phyloP scores from a whole-genome alignment of 2,888 invertebrate species.

The Hirtodrosophila alboralis region DNA sequence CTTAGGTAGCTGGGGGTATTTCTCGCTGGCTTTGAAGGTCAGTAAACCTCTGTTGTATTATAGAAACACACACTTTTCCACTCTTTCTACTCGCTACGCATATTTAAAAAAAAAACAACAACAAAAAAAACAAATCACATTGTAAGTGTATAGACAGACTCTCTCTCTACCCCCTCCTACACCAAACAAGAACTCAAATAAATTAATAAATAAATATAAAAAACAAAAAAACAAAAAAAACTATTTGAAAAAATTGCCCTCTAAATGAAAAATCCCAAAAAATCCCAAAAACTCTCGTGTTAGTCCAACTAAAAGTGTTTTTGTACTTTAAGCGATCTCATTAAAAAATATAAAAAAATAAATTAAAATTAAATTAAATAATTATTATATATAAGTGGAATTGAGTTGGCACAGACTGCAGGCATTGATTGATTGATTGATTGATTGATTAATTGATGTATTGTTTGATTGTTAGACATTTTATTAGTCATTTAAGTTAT shows the following conservation, averaged over 20 bases:
- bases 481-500: slow-evolving; percentile 57
- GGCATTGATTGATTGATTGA: slow-evolving; percentile 50
- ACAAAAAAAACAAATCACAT: slow-evolving; percentile 44
- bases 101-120: too few species aligned
- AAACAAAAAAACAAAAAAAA: background rate
- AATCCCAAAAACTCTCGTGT: slow-evolving; percentile 67
- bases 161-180: background rate
- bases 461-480: slow-evolving; percentile 70
- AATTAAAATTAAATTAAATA: slow-evolving; percentile 47
- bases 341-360: slow-evolving; percentile 48
- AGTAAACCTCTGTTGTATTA: slow-evolving; percentile 75
- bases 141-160: slow-evolving; percentile 71
- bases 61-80: slow-evolving; percentile 74
- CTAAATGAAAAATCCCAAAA: slow-evolving; percentile 11
- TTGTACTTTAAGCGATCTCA: slow-evolving; percentile 77
- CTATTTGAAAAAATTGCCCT: slow-evolving; percentile 25
- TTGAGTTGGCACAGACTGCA: slow-evolving; percentile 79
- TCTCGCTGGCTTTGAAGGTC: slow-evolving; percentile 40
- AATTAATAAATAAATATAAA: too few species aligned
- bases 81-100: slow-evolving; percentile 78
- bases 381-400: slow-evolving; percentile 59
- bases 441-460: too few species aligned
- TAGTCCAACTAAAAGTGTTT: slow-evolving; percentile 77
- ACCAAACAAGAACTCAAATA: too few species aligned
- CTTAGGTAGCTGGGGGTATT: slow-evolving; percentile 53